Evolutionary conservation across 1,140 invertebrate species (phyloP).

Genomic region (Camponotus vicinus): DNA sequence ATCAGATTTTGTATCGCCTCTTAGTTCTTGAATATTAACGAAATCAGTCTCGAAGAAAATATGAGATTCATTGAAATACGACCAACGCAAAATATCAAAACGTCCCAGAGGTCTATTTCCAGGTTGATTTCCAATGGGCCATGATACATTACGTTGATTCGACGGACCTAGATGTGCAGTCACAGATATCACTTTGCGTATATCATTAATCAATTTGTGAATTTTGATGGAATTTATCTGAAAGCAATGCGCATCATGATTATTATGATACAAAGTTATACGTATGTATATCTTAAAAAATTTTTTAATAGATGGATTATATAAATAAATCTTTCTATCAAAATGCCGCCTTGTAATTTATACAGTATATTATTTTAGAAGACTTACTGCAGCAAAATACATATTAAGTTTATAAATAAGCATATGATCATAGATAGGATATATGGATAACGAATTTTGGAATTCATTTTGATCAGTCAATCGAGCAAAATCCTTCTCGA

Average conservation of each 20-base stretch:
- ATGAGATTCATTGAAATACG: conserved; percentile 94
- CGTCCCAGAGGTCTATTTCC: conserved; percentile 90
- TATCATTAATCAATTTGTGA: conserved; percentile 84
- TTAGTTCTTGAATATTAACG: conserved; percentile 87
- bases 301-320: not conserved
- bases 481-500: conserved; percentile 79
- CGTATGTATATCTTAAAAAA: not conserved
- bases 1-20: conserved; percentile 89
- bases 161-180: conserved; percentile 83
- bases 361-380: not conserved
- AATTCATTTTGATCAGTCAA: conserved; percentile 84
- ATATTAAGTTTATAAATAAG: conserved; percentile 91
- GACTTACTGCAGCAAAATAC: conserved; percentile 89
- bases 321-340: conserved; percentile 24
- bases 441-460: conserved; percentile 88
- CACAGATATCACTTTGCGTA: conserved; percentile 84
- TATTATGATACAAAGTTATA: not conserved
- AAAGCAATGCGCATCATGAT: conserved; percentile 54
- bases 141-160: conserved; percentile 87
- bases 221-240: conserved; percentile 86
- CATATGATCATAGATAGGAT: conserved; percentile 88
- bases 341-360: conserved; percentile 10
- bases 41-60: conserved; percentile 92
- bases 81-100: conserved; percentile 95
- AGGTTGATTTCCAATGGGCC: conserved; percentile 93